Percentiles rank a stretch among this genome's conserved stretches.
Conservation (phyloP, 2,888 invertebrate species). For the Caenorhabditis sp. region DNA sequence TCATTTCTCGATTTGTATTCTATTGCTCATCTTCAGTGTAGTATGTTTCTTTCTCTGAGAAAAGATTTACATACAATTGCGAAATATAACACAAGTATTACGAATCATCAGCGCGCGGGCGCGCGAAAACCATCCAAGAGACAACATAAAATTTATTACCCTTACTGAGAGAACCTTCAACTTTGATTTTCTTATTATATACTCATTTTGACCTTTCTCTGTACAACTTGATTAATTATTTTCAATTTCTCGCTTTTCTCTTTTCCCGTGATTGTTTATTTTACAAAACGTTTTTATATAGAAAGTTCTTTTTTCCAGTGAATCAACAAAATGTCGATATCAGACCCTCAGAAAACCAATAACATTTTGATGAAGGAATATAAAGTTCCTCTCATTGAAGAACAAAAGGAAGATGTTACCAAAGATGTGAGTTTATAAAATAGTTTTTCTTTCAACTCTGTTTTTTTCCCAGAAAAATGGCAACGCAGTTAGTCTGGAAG, state of each 20-base stretch:
- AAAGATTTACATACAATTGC: background rate
- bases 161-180: background rate
- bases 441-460: background rate
- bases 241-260: background rate
- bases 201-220: no score
- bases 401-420: background rate
- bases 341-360: slow-evolving; percentile 6
- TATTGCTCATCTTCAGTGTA: no score
- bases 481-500: background rate
- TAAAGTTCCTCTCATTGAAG: background rate
- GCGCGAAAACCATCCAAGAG: background rate
- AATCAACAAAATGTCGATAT: slow-evolving; percentile 11
- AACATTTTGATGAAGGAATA: background rate
- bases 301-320: slow-evolving; percentile 8
- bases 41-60: background rate
- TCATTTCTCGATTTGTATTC: no score
- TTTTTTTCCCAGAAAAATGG: background rate
- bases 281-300: background rate
- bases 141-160: background rate
- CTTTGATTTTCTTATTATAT: background rate
- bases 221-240: no score
- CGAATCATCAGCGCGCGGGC: background rate
- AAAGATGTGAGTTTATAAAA: background rate
- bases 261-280: background rate
- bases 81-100: background rate